These are phyloP conservation scores for Drosophila persimilis DNA, from an alignment of 1,140 invertebrate genomes.

Conservation along the genomic window DNA sequence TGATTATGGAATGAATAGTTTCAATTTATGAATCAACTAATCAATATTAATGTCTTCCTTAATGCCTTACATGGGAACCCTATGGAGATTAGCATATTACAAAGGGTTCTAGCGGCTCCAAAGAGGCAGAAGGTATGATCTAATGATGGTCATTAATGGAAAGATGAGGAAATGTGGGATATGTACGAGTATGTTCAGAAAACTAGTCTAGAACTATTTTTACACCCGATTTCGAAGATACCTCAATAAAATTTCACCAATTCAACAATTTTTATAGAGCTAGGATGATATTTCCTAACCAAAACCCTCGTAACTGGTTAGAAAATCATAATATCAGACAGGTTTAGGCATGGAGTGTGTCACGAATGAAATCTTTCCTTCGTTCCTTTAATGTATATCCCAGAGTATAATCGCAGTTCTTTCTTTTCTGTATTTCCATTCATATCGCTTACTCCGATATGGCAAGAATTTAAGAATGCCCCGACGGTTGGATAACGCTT, in stretches of 20 bases:
- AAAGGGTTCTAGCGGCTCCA: constrained; percentile 8
- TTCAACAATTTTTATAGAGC: no score
- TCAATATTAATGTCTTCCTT: constrained; percentile 59
- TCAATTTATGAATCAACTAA: constrained; percentile 51
- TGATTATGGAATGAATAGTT: constrained; percentile 36
- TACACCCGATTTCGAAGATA: no score
- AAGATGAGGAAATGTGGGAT: no score
- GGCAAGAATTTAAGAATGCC: constrained; percentile 40
- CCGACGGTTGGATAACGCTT: constrained; percentile 30
- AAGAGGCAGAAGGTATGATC: constrained; percentile 14
- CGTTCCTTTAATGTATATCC: no score
- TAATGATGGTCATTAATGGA: constrained; percentile 12
- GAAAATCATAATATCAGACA: no score
- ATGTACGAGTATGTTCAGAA: no score
- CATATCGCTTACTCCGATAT: constrained; percentile 8
- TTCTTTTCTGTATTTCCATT: neutral
- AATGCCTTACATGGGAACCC: constrained; percentile 17
- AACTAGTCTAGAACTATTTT: no score
- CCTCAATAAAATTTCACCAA: no score
- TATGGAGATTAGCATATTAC: constrained; percentile 34
- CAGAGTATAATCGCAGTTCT: neutral
- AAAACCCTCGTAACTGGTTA: no score
- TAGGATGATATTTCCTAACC: no score
- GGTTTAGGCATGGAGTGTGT: no score
- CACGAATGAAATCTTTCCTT: no score